A percentile compares a stretch with the other conserved stretches of the same genome.
Evolutionary conservation across 2,113 vertebrate species (phyloP).

Genomic region (Vulpes lagopus): DNA sequence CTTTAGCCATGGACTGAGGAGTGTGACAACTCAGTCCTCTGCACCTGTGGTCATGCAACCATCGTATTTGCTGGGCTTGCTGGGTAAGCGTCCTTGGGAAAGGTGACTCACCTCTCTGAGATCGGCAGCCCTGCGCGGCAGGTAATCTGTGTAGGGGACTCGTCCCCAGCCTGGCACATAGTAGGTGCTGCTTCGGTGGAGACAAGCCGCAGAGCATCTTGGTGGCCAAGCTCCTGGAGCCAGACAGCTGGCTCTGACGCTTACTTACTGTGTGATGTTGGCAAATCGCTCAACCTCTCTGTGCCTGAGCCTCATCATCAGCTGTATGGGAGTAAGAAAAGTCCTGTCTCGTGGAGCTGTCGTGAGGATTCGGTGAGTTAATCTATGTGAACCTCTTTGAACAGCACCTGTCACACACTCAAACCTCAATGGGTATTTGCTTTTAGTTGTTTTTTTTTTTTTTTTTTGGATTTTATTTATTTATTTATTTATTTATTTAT

Average conservation of each 20-base stretch:
- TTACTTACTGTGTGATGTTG: not conserved
- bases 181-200: not conserved
- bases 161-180: not conserved
- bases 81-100: not conserved
- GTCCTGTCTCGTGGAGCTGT: fast-evolving
- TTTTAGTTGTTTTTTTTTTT: not conserved
- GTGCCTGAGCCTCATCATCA: not conserved
- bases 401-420: fast-evolving
- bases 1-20: not conserved
- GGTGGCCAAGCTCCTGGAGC: not conserved
- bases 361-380: too few species aligned
- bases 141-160: too few species aligned
- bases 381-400: not conserved
- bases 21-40: not conserved
- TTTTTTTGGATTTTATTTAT: too few species aligned
- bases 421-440: not conserved
- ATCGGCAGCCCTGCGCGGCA: fast-evolving
- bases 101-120: not conserved
- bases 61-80: not conserved
- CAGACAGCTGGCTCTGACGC: not conserved
- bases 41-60: not conserved
- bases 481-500: too few species aligned
- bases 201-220: fast-evolving
- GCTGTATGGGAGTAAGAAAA: fast-evolving
- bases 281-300: not conserved